Evolutionary conservation across 2,888 invertebrate species (phyloP), one percentile per base, ranked within the genome.

Genomic region (Andrena bucephala): DNA sequence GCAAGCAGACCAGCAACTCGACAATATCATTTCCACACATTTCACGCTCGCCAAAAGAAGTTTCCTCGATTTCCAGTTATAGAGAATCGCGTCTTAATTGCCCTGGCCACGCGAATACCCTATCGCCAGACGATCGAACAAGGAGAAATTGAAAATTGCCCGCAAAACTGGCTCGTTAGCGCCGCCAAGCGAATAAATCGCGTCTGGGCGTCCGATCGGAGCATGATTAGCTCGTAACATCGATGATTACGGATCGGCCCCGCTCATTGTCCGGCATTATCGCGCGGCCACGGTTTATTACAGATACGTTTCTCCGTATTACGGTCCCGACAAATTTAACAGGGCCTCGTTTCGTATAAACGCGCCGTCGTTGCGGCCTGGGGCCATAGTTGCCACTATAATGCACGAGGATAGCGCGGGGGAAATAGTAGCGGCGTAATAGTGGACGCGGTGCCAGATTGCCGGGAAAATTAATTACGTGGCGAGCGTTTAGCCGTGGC

Each of bases 401-500:
- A 86, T 78, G 75, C 77, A 72, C 63, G 79, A 84, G 81, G 83
- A 86, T 88, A 66, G 74, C 63, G 54, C 54, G 52, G 81, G 84
- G 57, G 86, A 88, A 81, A 86, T 75, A 72, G 72, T 67, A 59
- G 66, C 66, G 72, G 66, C 71, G 73, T 86, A 81, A 88, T 88
- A 67, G 66, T 77, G 73, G 65, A 75, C 70, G 68, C 81, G 74
- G 81, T 76, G 82, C 77, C 76, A 80, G 79, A 87, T 86, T 86
- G 84, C 81, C 77, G 75, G 69, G 77, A 54, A 81, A 87, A 87
- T 87, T 88, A 87, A 87, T 87, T 88, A 85, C 81, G 85, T 60
- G 31, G 76, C 66, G 63, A 72, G 63, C 78, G 74, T 83, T 84
- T 72, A 84, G 60, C 71, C 31, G 20, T 7, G 63, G 33, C 67